phyloP scores from a whole-genome alignment of 2,113 vertebrate species.

The Clarias batrachus region DNA sequence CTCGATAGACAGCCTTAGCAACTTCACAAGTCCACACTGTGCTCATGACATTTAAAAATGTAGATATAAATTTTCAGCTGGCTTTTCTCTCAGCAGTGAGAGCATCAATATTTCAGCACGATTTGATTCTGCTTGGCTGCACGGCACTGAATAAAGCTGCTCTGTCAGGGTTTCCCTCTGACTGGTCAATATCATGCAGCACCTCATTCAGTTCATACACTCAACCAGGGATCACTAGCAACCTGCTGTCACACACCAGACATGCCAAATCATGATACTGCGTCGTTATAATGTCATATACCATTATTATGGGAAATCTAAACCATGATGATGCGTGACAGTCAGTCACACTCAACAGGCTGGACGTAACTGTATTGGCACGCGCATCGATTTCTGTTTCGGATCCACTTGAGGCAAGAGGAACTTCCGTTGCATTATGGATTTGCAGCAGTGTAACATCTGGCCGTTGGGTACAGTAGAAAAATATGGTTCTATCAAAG shows the following conservation, averaged over 20 bases:
- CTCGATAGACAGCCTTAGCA: neutral
- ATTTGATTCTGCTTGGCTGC: slow-evolving; percentile 54
- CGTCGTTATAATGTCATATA: neutral
- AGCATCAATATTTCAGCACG: slow-evolving; percentile 68
- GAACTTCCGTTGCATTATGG: slow-evolving; percentile 63
- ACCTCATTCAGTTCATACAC: neutral
- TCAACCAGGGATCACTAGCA: neutral
- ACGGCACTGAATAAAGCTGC: slow-evolving; percentile 58
- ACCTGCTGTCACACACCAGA: neutral
- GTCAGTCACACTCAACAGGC: slow-evolving; percentile 17
- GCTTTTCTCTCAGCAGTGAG: slow-evolving; percentile 8
- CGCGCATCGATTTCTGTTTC: slow-evolving; percentile 60
- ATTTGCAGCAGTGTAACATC: slow-evolving; percentile 15
- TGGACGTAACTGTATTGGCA: slow-evolving; percentile 23
- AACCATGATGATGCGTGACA: neutral
- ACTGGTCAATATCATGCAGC: slow-evolving; percentile 55
- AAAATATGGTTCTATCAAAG: slow-evolving; percentile 29
- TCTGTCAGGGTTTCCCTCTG: slow-evolving; percentile 55
- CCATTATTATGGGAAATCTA: neutral
- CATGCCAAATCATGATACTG: neutral
- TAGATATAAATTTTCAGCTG: neutral
- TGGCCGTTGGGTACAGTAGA: slow-evolving; percentile 21
- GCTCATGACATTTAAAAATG: neutral
- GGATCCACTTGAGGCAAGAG: slow-evolving; percentile 51
- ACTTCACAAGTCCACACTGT: neutral